phyloP scores from a whole-genome alignment of 2,113 vertebrate species.

The Coreoperca whiteheadi region DNA sequence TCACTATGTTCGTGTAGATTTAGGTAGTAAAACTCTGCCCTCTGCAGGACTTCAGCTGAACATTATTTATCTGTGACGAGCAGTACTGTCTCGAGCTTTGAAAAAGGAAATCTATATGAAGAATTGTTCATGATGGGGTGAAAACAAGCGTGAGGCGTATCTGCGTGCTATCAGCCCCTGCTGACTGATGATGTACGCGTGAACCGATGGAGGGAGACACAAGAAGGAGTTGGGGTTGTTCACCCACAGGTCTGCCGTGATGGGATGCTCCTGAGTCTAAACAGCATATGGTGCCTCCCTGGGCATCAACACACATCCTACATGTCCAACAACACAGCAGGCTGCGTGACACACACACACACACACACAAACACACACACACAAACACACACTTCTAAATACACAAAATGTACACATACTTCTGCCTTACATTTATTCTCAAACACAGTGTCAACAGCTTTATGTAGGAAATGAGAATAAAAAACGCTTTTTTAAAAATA shows the following conservation, averaged over 20 bases:
- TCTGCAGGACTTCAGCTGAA: slow-evolving; percentile 80
- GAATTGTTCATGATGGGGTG: slow-evolving; percentile 36
- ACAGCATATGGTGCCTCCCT: slow-evolving; percentile 83
- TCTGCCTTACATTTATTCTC: slow-evolving; percentile 16
- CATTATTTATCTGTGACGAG: slow-evolving; percentile 19
- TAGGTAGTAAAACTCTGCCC: slow-evolving; percentile 85
- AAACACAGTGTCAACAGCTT: not conserved
- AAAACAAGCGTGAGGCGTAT: slow-evolving; percentile 40
- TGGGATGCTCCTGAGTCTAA: slow-evolving; percentile 68
- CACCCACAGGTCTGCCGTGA: slow-evolving; percentile 54
- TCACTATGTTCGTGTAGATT: slow-evolving; percentile 43
- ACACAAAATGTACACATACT: slow-evolving; percentile 6
- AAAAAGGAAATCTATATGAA: slow-evolving; percentile 58
- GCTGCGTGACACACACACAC: slow-evolving; percentile 44
- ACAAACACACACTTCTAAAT: not conserved
- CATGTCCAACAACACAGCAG: slow-evolving; percentile 70
- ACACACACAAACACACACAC: slow-evolving; percentile 16
- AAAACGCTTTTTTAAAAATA: not conserved
- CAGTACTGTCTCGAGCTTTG: slow-evolving; percentile 19
- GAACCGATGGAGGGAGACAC: slow-evolving; percentile 58
- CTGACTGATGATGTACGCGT: slow-evolving; percentile 43
- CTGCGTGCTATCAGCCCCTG: slow-evolving; percentile 49
- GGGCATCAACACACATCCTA: slow-evolving; percentile 74
- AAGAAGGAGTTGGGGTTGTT: slow-evolving; percentile 51
- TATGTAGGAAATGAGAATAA: not conserved